Evolutionary conservation across 2,888 invertebrate species (phyloP).

Genomic region (Tenthredo distinguenda): DNA sequence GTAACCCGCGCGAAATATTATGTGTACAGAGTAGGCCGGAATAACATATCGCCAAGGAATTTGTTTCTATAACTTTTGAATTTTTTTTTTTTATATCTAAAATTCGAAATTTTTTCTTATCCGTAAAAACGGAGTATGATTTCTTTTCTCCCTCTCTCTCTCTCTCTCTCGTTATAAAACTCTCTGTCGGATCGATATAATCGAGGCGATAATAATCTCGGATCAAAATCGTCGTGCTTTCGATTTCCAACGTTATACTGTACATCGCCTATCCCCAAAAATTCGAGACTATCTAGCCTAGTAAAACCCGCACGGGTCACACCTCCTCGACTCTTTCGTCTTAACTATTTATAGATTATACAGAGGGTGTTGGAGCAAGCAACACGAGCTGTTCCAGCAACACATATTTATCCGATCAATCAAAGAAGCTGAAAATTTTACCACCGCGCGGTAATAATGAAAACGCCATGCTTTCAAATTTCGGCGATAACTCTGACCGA

Average conservation of each 20-base stretch:
- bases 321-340: constrained; percentile 22
- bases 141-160: not conserved
- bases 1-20: not conserved
- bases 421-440: not conserved
- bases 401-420: constrained; percentile 27
- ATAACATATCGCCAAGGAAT: not conserved
- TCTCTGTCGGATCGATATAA: not conserved
- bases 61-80: not conserved
- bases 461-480: not conserved
- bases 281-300: constrained; percentile 21
- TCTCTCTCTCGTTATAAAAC: not conserved
- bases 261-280: not conserved
- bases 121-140: not conserved
- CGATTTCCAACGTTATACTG: not conserved
- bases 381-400: not conserved
- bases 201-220: not conserved
- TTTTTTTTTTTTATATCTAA: not conserved
- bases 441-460: not conserved
- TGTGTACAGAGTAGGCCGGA: not conserved
- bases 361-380: constrained; percentile 1
- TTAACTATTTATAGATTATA: constrained; percentile 43
- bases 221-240: not conserved
- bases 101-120: not conserved
- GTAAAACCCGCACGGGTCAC: not conserved
- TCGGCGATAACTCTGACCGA: not conserved